Evolutionary conservation across 2,113 vertebrate species (phyloP), one percentile per base, ranked within the genome.

Genomic region (Stegostoma tigrinum): DNA sequence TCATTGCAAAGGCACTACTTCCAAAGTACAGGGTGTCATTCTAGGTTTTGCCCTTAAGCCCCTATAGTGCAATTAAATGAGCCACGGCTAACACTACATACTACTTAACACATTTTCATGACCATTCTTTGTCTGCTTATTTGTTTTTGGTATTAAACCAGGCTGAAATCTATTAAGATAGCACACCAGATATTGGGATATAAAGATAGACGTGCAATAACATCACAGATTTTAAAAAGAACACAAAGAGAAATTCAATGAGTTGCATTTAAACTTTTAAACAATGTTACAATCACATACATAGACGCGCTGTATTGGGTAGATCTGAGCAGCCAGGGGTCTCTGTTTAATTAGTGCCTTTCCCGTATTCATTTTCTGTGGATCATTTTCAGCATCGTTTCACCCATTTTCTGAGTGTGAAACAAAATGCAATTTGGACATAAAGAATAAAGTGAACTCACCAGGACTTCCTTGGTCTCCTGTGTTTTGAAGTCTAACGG

Each of bases 401-500:
- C 89, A 38, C 30, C 27, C 45, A 55, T 55, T 52, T 27, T 45
- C 85, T 42, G n/a, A 61, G 2, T 42, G 34, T 38, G 34, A 21
- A 38, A 21, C 3, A 8, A 93, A 64, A 66, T 23, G 55, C n/a
- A 93, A 93, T 38, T 67, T 64, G 3, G 17, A 61, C 5, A n/a
- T n/a, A n/a, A 61, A 90, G 52, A 34, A 21, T 38, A 67, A 93
- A 48, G 68, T 17, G 17, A 72, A 95, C 94, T 95, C 68, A 95
- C 94, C 68, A 70, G 94, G 72, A 95, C 42, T 72, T 95, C 68
- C 27, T 70, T 30, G 94, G 94, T 15, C 68, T 52, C 94, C 45
- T 27, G 64, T 42, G 91, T 94, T 24, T 94, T 21, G 64, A 4
- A 12, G 21, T 15, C 67, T 14, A 45, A 68, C 68, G 52, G 24